phyloP scores from a whole-genome alignment of 1,140 invertebrate species.

The Muscidifurax raptorellus region DNA sequence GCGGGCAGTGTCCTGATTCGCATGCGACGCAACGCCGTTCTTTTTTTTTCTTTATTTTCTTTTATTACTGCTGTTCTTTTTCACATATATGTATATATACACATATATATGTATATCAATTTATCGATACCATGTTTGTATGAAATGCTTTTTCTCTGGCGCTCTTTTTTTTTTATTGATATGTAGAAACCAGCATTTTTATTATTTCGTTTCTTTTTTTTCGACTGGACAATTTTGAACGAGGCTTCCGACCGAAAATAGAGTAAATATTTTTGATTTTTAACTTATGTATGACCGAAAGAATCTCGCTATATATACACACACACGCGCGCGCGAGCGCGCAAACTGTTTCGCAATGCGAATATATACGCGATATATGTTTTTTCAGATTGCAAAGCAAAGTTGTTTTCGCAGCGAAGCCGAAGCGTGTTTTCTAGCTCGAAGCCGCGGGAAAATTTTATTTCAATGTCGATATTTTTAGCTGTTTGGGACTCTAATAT shows the following conservation, averaged over 20 bases:
- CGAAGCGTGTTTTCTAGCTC: background rate
- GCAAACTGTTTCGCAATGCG: no score
- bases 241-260: constrained; percentile 49
- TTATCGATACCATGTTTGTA: constrained; percentile 9
- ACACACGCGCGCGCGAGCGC: no score
- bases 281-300: background rate
- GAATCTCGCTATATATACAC: background rate
- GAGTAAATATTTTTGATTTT: constrained; percentile 10
- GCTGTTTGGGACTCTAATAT: no score
- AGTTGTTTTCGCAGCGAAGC: background rate
- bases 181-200: background rate
- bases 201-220: constrained; percentile 43
- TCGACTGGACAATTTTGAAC: constrained; percentile 50
- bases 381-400: background rate
- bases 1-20: constrained; percentile 38
- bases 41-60: background rate
- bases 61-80: constrained; percentile 2
- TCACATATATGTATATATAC: no score
- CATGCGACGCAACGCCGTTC: background rate
- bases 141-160: constrained; percentile 55
- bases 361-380: background rate
- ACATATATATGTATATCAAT: background rate
- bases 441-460: background rate
- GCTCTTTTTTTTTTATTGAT: constrained; percentile 41
- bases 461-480: background rate